These are phyloP conservation scores for Tromatobia lineatoria DNA, from an alignment of 2,888 invertebrate genomes.

Conservation along the genomic window DNA sequence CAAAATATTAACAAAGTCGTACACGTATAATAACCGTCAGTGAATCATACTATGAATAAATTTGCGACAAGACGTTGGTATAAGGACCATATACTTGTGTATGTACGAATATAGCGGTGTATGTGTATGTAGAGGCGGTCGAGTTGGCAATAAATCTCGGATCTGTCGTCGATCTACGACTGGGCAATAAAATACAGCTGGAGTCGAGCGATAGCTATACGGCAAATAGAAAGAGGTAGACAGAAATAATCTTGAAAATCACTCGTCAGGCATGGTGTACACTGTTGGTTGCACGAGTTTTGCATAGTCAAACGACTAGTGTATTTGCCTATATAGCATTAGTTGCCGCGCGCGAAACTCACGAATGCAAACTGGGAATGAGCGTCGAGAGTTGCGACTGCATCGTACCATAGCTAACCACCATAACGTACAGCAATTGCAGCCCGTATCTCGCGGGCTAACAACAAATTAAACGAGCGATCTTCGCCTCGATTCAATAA, in stretches of 20 bases:
- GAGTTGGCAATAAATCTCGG: conserved; percentile 69
- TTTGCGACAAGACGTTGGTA: conserved; percentile 51
- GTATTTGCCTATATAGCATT: conserved; percentile 5
- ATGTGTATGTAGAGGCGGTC: conserved; percentile 48
- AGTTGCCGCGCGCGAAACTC: conserved; percentile 6
- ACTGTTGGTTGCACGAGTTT: conserved; percentile 44
- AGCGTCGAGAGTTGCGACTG: conserved; percentile 17
- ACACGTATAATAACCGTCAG: conserved; percentile 34
- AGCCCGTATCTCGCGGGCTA: conserved; percentile 21
- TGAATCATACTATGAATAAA: conserved; percentile 66
- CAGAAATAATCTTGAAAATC: conserved; percentile 69
- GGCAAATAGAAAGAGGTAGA: conserved; percentile 55
- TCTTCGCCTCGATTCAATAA: conserved; percentile 33
- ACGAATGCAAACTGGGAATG: conserved; percentile 37
- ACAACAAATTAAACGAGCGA: conserved; percentile 56
- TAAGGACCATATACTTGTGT: conserved; percentile 19
- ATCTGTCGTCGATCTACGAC: conserved; percentile 74
- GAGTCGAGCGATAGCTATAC: conserved; percentile 53
- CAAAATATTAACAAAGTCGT: conserved; percentile 53
- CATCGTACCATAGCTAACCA: neutral
- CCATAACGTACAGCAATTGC: conserved; percentile 34
- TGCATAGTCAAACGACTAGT: conserved; percentile 40
- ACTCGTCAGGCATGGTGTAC: conserved; percentile 47
- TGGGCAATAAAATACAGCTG: conserved; percentile 70
- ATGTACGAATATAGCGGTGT: conserved; percentile 28